Conservation (phyloP, 1,140 invertebrate genomes). For the Gryllus bimaculatus region DNA sequence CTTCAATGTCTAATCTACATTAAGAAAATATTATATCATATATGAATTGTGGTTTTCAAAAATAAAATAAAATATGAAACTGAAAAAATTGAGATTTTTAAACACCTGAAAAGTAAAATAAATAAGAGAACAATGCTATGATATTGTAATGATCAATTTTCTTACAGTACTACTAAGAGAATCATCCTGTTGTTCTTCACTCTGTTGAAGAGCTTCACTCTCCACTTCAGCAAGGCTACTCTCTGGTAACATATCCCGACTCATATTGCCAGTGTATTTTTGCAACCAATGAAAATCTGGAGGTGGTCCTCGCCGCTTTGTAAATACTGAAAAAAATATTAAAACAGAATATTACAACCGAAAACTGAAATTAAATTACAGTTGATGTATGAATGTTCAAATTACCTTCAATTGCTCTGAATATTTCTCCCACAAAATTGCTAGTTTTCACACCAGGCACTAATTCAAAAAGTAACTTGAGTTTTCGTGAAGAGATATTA, state of each 20-base stretch:
- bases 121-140: no score
- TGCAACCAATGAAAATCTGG: constrained; percentile 34
- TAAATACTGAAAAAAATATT: constrained; percentile 24
- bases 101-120: no score
- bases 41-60: no score
- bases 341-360: background rate
- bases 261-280: constrained; percentile 24
- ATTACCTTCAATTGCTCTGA: constrained; percentile 46
- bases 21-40: no score
- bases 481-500: constrained; percentile 46
- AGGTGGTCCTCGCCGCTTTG: constrained; percentile 31
- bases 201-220: background rate
- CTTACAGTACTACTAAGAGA: constrained; percentile 39
- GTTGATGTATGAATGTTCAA: background rate
- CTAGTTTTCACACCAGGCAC: constrained; percentile 50
- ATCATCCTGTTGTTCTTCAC: constrained; percentile 25
- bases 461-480: constrained; percentile 52
- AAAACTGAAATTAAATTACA: background rate
- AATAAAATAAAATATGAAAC: no score
- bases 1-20: no score
- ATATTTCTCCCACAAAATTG: constrained; percentile 47
- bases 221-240: background rate
- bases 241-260: background rate
- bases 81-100: no score
- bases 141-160: background rate